phyloP scores from a whole-genome alignment of 2,113 vertebrate genomes.

The Scortum barcoo region DNA sequence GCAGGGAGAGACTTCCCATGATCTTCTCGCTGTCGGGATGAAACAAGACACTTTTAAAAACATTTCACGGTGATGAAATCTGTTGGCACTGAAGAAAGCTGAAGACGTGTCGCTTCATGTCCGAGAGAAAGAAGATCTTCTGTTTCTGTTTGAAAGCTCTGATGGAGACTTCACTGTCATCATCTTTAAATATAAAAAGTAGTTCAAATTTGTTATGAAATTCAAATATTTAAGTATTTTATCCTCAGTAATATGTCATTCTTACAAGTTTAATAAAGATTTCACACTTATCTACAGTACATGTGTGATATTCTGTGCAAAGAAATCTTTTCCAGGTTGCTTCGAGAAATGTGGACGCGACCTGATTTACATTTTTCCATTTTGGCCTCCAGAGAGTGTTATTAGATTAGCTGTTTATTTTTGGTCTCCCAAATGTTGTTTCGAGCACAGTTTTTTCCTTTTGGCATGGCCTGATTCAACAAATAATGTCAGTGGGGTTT shows the following conservation, averaged over 20 bases:
- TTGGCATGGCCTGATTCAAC: conserved; percentile 54
- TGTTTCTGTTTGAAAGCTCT: background rate
- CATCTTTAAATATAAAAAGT: background rate
- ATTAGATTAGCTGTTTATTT: conserved; percentile 62
- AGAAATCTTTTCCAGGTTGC: background rate
- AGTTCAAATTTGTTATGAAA: too few relatives aligned
- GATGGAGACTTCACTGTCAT: background rate
- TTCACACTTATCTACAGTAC: background rate
- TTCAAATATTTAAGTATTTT: too few relatives aligned
- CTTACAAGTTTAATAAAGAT: background rate
- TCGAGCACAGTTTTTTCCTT: conserved; percentile 3
- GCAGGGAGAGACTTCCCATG: conserved; percentile 76
- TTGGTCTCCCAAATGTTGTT: conserved; percentile 34
- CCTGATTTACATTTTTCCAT: conserved; percentile 53
- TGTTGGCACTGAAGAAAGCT: background rate
- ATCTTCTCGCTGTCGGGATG: conserved; percentile 74
- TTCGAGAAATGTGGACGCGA: conserved; percentile 27
- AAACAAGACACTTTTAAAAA: conserved; percentile 3
- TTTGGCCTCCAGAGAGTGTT: conserved; percentile 14
- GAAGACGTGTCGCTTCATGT: conserved; percentile 1
- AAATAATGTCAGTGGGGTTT: conserved; percentile 29
- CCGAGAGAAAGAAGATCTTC: background rate
- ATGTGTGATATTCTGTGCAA: background rate
- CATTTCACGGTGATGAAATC: background rate
- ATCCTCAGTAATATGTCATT: background rate